Base-by-base conservation (phyloP, 2,888 invertebrate genomes). In the Megaustenia siamemsis region DNA sequence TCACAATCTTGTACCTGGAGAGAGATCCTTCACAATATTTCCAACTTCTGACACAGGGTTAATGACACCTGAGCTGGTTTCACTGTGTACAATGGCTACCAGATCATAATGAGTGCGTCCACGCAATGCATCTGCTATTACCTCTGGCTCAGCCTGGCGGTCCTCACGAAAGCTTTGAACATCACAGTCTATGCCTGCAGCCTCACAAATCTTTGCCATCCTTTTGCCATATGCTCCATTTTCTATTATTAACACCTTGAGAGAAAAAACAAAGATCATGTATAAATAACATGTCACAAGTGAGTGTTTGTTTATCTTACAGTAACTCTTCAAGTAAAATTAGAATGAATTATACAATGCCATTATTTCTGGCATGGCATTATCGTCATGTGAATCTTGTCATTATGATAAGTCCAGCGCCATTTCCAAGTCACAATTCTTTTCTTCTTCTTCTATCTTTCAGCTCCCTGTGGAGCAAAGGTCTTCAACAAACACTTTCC, bases 221-320 rank as follows among this genome's bases (percentile, higher is more conserved):
- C 95, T 91, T 76, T 93, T 92, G 6, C 94, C 95, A 89, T 95
- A 95, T 0, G 94, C 94, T 56, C 95, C 95, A 89, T 94, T 94
- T 77, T 93, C 93, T 40, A 94, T 86, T 71, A 95, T 90, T 75
- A 95, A 88, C 6, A 94, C 94, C 94, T 94, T 56, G 10, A 76
- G 4, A 40, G 3, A 38, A 24, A 12, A 71, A 21, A 56, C 56
- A 56, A 56, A 24, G 4, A 56, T 21, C 4, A 8, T 56, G 12
- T 10, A 56, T 56, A 18, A 56, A 49, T 15, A 49, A 56, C 56
- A 8, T n/a, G n/a, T n/a, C n/a, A n/a, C n/a, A n/a, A n/a, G n/a
- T n/a, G n/a, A n/a, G n/a, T n/a, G n/a, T n/a, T n/a, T n/a, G n/a
- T n/a, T n/a, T n/a, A n/a, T n/a, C n/a, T n/a, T n/a, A n/a, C n/a